A percentile compares a stretch with the other conserved stretches of the same genome.
Evolutionary conservation across 2,888 invertebrate species (phyloP).

Genomic region (Leptopilina syphax): DNA sequence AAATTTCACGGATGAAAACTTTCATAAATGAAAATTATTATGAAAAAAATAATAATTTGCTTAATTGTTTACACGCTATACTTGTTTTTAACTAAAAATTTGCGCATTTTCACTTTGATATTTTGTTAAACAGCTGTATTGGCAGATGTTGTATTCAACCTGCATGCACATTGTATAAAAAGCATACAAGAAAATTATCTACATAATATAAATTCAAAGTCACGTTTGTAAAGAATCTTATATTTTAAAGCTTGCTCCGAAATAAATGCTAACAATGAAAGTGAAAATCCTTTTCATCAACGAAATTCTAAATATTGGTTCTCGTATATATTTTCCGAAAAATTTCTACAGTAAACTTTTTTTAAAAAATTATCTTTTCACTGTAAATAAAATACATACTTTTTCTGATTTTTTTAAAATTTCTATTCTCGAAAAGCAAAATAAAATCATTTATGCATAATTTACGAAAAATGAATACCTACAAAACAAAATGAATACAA

Average conservation of each 20-base stretch:
- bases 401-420: too few relatives aligned
- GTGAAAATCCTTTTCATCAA: not conserved
- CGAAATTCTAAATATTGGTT: conserved; percentile 2
- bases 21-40: not conserved
- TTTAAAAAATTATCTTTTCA: too few relatives aligned
- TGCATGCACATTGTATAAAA: conserved; percentile 46
- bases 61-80: too few relatives aligned
- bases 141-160: conserved; percentile 65
- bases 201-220: conserved; percentile 37
- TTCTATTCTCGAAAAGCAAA: too few relatives aligned
- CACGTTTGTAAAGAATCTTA: conserved; percentile 3
- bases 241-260: not conserved
- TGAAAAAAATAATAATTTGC: too few relatives aligned
- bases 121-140: conserved; percentile 62
- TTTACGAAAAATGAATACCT: too few relatives aligned
- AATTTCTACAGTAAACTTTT: too few relatives aligned
- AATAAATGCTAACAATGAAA: not conserved
- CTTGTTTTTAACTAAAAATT: too few relatives aligned
- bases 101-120: conserved; percentile 27
- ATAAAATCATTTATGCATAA: too few relatives aligned
- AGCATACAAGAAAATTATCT: conserved; percentile 46
- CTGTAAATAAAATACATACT: too few relatives aligned
- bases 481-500: too few relatives aligned
- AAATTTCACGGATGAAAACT: not conserved
- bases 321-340: not conserved